Percentiles rank a stretch among this genome's conserved stretches.
Evolutionary conservation across 1,140 invertebrate species (phyloP).

Genomic region (Aphidius ervi): DNA sequence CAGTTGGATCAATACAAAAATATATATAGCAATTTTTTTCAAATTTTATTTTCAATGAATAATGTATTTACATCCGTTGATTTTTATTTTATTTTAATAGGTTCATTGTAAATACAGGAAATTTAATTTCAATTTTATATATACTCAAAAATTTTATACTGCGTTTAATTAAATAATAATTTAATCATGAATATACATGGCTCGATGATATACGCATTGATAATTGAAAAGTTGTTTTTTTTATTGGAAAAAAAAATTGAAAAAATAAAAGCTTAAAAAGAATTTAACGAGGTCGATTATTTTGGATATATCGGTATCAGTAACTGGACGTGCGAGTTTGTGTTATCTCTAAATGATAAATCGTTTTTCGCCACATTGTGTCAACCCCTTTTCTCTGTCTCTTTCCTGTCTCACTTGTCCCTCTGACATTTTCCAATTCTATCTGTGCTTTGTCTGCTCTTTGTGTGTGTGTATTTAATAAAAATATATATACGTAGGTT

Average conservation of each 20-base stretch:
- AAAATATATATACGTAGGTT: too few relatives aligned
- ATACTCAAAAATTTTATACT: too few relatives aligned
- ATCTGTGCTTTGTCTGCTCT: too few relatives aligned
- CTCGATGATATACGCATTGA: neutral
- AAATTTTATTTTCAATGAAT: neutral
- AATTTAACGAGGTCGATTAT: slow-evolving; percentile 3
- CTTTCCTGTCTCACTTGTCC: too few relatives aligned
- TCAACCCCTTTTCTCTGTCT: neutral
- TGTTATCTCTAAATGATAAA: slow-evolving; percentile 9
- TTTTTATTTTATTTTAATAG: neutral
- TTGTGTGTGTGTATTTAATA: too few relatives aligned
- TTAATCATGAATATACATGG: too few relatives aligned
- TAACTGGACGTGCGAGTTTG: too few relatives aligned
- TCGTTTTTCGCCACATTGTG: slow-evolving; percentile 7
- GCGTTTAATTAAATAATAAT: too few relatives aligned
- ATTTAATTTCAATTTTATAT: too few relatives aligned
- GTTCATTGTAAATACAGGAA: too few relatives aligned
- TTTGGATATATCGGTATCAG: neutral
- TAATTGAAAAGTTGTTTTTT: slow-evolving; percentile 1
- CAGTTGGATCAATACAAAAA: slow-evolving; percentile 40
- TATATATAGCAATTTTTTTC: neutral
- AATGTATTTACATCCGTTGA: slow-evolving; percentile 19
- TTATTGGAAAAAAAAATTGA: too few relatives aligned
- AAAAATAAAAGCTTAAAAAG: slow-evolving; percentile 10
- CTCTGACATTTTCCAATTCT: too few relatives aligned